Evolutionary conservation across 1,140 invertebrate genomes (phyloP).

Genomic region (Aphaenogaster ashmeadi): DNA sequence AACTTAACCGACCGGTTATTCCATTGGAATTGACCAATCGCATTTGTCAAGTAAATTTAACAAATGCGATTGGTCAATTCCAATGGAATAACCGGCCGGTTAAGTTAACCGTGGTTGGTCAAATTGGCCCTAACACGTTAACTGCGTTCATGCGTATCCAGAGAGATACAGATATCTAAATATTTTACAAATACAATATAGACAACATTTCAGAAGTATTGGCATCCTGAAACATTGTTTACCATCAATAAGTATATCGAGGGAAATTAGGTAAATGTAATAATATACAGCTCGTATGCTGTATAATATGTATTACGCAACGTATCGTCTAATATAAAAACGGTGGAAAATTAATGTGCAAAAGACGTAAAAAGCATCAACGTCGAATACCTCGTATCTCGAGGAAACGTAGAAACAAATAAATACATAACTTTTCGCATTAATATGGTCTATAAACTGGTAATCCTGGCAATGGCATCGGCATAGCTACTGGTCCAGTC

Average conservation of each 20-base stretch:
- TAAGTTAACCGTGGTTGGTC: too few relatives aligned
- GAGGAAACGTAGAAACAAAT: conserved; percentile 26
- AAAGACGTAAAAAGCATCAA: neutral
- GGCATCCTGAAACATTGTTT: neutral
- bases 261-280: neutral
- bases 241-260: neutral
- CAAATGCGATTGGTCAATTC: too few relatives aligned
- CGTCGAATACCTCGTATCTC: neutral
- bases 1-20: too few relatives aligned
- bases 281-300: neutral
- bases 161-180: neutral
- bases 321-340: conserved; percentile 25
- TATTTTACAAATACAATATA: neutral
- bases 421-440: conserved; percentile 51
- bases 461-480: conserved; percentile 86
- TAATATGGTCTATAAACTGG: conserved; percentile 78
- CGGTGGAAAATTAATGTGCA: conserved; percentile 24
- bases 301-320: neutral
- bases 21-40: too few relatives aligned
- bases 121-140: too few relatives aligned
- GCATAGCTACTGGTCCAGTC: conserved; percentile 87
- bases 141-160: neutral
- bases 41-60: too few relatives aligned
- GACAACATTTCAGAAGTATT: conserved; percentile 20
- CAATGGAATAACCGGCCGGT: too few relatives aligned